Base-by-base conservation (phyloP, 1,140 invertebrate species). In the Phymastichus coffea region DNA sequence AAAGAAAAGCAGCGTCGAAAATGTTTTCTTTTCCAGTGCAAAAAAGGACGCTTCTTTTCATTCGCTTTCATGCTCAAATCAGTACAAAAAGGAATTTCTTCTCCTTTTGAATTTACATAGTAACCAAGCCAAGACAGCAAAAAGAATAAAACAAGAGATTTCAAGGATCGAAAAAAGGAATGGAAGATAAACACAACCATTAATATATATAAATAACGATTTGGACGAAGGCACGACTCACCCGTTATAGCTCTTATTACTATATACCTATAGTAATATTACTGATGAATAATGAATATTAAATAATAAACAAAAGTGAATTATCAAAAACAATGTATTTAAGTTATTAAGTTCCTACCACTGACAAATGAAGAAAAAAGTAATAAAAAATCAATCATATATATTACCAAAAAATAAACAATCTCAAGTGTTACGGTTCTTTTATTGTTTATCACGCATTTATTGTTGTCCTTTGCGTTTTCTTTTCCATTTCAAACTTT, bases 301-400 rank as follows among this genome's bases (percentile, higher is more conserved):
- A 46, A 61, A 66, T 69, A 69, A 64, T 69, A 66, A 56, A 65
- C 57, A 62, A 65, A 65, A 68, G 55, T 74, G 67, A 75, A 76
- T 66, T 72, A 74, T 66, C 64, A 71, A 70, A 56, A 70, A n/a
- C n/a, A 71, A 77, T 70, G 70, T 71, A 70, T 77, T 76, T 76
- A 76, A 77, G 76, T 77, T 78, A 78, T 78, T 78, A 77, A 78
- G 76, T 78, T 76, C 66, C 76, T 76, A 76, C 63, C 67, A 73
- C 60, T 72, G 63, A 52, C n/a, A n/a, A n/a, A n/a, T 23, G 25
- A 17, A 40, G 35, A 67, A 72, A 69, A 72, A 72, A 75, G 66
- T 69, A 77, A 74, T 72, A 78, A 77, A 77, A n/a, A 75, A 68
- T 76, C 72, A 76, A 77, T 71, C 68, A 71, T 77, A n/a, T n/a